A percentile compares a stretch with the other conserved stretches of the same genome.
Evolutionary conservation across 2,888 invertebrate species (phyloP).

Genomic region (Chironomus tentans): DNA sequence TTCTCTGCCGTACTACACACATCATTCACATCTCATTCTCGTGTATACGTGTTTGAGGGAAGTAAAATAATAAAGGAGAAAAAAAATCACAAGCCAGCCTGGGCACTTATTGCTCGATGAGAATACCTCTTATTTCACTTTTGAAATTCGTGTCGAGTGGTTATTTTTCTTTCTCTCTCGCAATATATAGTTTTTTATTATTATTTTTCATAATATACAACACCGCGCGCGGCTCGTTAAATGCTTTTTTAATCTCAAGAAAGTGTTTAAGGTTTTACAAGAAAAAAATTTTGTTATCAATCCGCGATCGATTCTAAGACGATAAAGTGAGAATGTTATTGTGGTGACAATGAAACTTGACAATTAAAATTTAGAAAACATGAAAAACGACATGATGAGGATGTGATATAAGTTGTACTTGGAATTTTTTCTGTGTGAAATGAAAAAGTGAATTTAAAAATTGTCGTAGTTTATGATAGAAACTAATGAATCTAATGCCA

Average conservation of each 20-base stretch:
- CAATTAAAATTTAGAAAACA: not conserved
- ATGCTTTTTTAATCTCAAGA: not conserved
- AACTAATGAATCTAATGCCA: slow-evolving; percentile 10
- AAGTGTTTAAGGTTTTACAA: slow-evolving; percentile 28
- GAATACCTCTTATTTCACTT: slow-evolving; percentile 46
- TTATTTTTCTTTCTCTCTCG: slow-evolving; percentile 34
- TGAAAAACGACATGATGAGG: too few relatives aligned
- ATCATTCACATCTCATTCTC: not conserved
- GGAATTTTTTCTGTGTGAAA: too few relatives aligned
- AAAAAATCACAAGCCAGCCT: slow-evolving; percentile 17
- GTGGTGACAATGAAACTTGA: not conserved
- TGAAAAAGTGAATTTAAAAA: too few relatives aligned
- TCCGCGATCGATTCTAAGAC: too few relatives aligned
- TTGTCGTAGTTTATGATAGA: too few relatives aligned
- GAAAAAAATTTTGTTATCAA: not conserved
- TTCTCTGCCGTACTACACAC: not conserved
- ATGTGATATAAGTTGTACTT: too few relatives aligned
- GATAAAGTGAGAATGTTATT: too few relatives aligned
- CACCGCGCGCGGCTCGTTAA: not conserved
- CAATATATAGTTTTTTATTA: slow-evolving; percentile 16
- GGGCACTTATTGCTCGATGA: slow-evolving; percentile 17
- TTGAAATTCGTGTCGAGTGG: slow-evolving; percentile 46
- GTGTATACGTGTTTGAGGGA: not conserved
- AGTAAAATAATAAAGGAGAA: not conserved
- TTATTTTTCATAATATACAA: slow-evolving; percentile 9